phyloP scores from a whole-genome alignment of 2,797 vertebrate genomes.

The Triplophysa bombifrons region DNA sequence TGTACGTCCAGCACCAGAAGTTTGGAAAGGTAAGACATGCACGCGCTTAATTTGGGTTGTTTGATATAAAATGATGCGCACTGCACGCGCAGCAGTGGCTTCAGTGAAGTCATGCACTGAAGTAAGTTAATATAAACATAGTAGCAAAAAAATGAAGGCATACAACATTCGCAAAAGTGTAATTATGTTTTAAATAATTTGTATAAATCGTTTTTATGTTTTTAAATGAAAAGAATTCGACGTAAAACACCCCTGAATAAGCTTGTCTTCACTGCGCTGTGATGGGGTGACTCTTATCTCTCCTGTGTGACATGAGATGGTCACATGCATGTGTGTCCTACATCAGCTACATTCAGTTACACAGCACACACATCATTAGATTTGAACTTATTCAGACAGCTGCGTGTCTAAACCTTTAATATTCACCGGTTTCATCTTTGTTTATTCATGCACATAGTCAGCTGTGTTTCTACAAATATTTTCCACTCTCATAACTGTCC shows the following conservation, averaged over 20 bases:
- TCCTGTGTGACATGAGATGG: conserved; percentile 39
- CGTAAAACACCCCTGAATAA: not conserved
- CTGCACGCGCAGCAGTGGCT: not conserved
- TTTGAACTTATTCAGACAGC: not conserved
- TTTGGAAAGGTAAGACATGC: conserved; percentile 80
- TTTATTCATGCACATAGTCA: not conserved
- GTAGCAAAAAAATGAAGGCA: not conserved
- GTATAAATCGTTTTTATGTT: too few species aligned
- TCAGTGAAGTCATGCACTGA: not conserved
- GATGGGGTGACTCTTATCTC: not conserved
- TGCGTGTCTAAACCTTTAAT: not conserved
- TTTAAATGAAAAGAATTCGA: too few species aligned
- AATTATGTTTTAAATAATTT: too few species aligned
- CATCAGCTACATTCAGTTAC: not conserved
- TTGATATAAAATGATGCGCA: not conserved
- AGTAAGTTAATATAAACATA: not conserved
- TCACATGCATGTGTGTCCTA: conserved; percentile 51
- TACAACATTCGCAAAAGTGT: not conserved
- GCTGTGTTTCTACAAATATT: conserved; percentile 7
- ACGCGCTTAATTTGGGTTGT: not conserved
- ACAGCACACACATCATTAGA: not conserved
- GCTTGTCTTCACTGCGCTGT: not conserved
- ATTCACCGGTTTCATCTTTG: not conserved
- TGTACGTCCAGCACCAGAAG: conserved; percentile 83
- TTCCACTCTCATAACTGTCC: conserved; percentile 19